Evolutionary conservation across 2,888 invertebrate species (phyloP).

Genomic region (Xylota sylvarum): DNA sequence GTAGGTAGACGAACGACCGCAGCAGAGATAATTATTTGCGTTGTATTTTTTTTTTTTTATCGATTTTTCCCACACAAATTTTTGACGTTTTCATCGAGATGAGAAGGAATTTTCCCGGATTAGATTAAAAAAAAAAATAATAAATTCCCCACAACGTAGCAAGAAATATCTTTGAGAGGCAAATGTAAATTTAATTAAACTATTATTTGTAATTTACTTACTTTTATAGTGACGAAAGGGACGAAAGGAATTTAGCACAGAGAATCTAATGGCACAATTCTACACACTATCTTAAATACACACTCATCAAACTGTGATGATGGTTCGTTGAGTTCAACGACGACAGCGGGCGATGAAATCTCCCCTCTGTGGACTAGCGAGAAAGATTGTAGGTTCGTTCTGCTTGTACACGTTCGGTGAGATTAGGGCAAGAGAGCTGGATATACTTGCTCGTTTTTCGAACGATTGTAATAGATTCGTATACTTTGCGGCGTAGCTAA

Average conservation of each 20-base stretch:
- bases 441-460: conserved; percentile 38
- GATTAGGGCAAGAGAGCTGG: conserved; percentile 49
- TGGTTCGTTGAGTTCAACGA: conserved; percentile 75
- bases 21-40: conserved; percentile 58
- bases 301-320: conserved; percentile 77
- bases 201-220: conserved; percentile 76
- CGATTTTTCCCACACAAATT: conserved; percentile 70
- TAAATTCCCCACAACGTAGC: neutral
- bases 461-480: conserved; percentile 66
- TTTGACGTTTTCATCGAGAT: conserved; percentile 57
- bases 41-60: conserved; percentile 72
- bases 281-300: conserved; percentile 79
- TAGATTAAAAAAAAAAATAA: neutral
- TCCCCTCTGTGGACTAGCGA: conserved; percentile 57
- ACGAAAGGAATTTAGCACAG: conserved; percentile 79
- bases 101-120: conserved; percentile 42
- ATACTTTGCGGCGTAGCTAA: conserved; percentile 9
- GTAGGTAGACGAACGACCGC: conserved; percentile 43
- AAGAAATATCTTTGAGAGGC: conserved; percentile 15
- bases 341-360: conserved; percentile 69
- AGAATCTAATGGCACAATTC: conserved; percentile 79
- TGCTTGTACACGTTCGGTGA: conserved; percentile 39
- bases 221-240: conserved; percentile 79
- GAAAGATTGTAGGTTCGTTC: conserved; percentile 46
- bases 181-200: conserved; percentile 38